phyloP scores from a whole-genome alignment of 64 coral and sea anemone genomes.

The Pachyseris speciosa region DNA sequence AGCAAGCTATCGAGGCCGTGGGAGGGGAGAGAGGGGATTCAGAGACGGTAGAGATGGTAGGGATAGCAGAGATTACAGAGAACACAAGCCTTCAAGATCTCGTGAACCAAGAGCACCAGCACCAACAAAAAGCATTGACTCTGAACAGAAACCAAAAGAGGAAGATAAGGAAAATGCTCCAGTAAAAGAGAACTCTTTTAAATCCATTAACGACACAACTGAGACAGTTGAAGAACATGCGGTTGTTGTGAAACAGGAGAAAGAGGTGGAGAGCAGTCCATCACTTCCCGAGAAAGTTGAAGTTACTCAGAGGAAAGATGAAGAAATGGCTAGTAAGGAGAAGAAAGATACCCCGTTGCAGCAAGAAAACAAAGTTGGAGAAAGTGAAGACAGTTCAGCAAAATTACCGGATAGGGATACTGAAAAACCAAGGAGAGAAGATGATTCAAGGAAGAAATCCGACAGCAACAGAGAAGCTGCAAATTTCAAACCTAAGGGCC shows the following conservation, averaged over 20 bases:
- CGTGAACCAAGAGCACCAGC: constrained; percentile 10
- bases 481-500: constrained; percentile 24
- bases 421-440: neutral
- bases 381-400: neutral
- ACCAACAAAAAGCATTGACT: neutral
- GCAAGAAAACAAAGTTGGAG: neutral
- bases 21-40: constrained; percentile 49
- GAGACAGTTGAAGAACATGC: neutral
- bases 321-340: neutral
- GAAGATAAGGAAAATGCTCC: constrained; percentile 28
- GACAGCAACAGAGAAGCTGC: constrained; percentile 1
- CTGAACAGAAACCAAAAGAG: neutral
- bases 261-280: neutral
- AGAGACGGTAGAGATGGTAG: constrained; percentile 66
- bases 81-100: neutral
- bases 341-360: neutral
- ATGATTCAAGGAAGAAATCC: constrained; percentile 23
- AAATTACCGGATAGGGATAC: neutral
- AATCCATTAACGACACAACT: neutral
- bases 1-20: constrained; percentile 77
- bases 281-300: neutral
- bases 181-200: neutral
- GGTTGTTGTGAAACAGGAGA: neutral
- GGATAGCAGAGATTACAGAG: constrained; percentile 19
- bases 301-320: neutral